Conservation (phyloP, 1,140 invertebrate genomes). For the Pseudobourletiella spinata region DNA sequence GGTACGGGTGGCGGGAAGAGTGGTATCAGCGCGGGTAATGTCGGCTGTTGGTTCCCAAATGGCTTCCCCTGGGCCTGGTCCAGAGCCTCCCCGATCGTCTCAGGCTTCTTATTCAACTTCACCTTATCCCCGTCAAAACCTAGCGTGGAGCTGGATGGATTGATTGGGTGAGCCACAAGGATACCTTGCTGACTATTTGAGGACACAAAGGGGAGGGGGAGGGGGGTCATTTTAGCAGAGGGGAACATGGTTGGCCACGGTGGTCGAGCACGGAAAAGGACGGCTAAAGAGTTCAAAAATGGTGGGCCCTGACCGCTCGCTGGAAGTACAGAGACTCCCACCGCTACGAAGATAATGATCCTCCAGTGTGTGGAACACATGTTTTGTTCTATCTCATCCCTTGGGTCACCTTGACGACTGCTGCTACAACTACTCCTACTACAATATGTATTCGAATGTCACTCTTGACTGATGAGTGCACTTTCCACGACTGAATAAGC, state of each 20-base stretch:
- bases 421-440: too few species aligned
- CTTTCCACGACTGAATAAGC: too few species aligned
- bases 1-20: background rate
- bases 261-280: slow-evolving; percentile 28
- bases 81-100: too few species aligned
- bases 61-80: background rate
- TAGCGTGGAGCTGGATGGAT: background rate
- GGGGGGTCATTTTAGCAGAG: slow-evolving; percentile 3
- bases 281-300: slow-evolving; percentile 32
- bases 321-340: background rate
- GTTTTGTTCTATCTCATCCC: too few species aligned
- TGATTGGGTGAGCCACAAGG: slow-evolving; percentile 23
- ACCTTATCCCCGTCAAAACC: background rate
- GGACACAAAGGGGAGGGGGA: background rate
- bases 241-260: slow-evolving; percentile 32
- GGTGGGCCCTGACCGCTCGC: slow-evolving; percentile 21
- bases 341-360: background rate
- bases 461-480: too few species aligned
- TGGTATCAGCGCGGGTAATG: background rate
- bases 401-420: too few species aligned
- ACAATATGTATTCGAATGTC: too few species aligned
- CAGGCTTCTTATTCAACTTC: background rate
- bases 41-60: too few species aligned
- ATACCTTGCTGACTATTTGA: slow-evolving; percentile 15
- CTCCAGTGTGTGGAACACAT: too few species aligned